phyloP scores from a whole-genome alignment of 2,888 invertebrate genomes.

The Hemistola chrysoprasaria region DNA sequence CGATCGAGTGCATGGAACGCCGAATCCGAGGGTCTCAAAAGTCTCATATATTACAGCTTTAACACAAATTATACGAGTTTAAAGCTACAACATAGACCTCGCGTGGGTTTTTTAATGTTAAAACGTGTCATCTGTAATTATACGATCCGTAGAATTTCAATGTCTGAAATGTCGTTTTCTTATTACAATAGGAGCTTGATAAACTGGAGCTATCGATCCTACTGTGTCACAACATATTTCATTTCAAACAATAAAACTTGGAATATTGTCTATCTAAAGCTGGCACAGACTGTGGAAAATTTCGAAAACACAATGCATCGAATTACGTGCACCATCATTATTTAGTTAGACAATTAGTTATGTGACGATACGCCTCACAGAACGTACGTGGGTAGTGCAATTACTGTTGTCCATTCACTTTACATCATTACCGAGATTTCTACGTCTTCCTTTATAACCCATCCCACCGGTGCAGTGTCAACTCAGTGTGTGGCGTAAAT shows the following conservation, averaged over 20 bases:
- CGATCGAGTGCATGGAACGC: conserved; percentile 73
- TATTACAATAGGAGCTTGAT: conserved; percentile 71
- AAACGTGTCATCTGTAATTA: conserved; percentile 81
- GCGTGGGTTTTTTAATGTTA: conserved; percentile 79
- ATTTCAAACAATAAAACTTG: conserved; percentile 50
- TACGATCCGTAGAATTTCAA: conserved; percentile 78
- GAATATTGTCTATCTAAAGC: conserved; percentile 33
- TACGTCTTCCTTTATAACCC: conserved; percentile 57
- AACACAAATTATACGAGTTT: conserved; percentile 82
- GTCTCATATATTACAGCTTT: conserved; percentile 80
- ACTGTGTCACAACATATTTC: conserved; percentile 67
- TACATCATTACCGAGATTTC: conserved; percentile 72
- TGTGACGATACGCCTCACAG: conserved; percentile 72
- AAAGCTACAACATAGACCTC: conserved; percentile 73
- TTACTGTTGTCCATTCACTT: conserved; percentile 78
- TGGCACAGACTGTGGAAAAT: conserved; percentile 33
- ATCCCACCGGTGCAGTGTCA: conserved; percentile 48
- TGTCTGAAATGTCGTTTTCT: conserved; percentile 77
- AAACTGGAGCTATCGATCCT: conserved; percentile 62
- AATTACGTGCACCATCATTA: conserved; percentile 38
- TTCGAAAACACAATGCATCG: conserved; percentile 34
- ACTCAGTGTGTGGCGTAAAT: conserved; percentile 74
- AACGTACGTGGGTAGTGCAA: conserved; percentile 61
- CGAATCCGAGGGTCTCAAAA: conserved; percentile 69
- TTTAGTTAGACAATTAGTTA: conserved; percentile 62